Base-by-base conservation (phyloP, 2,797 vertebrate genomes). In the Linurgus olivaceus region DNA sequence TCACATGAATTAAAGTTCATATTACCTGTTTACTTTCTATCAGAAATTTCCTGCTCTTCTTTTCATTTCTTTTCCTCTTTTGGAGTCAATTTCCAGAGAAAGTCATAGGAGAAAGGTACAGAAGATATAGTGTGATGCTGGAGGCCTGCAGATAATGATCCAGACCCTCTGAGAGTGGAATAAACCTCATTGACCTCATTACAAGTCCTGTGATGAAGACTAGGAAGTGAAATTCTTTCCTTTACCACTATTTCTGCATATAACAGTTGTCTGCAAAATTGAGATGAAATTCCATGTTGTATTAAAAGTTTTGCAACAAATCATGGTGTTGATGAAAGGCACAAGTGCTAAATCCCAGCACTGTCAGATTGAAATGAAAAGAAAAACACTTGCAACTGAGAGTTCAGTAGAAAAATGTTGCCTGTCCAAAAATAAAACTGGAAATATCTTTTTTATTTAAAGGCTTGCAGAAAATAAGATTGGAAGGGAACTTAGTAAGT, bases 211-310 rank as follows among this genome's bases (percentile, higher is more conserved):
- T 87, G 80, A 85, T 35, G 48, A 93, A 67, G 48, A 70, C 35
- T 79, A 82, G 74, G 92, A 92, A 95, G 61, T 89, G 59, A 93
- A 87, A 84, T 85, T 84, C 7, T 90, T 90, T 88, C 44, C 62
- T 74, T 85, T 88, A 67, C 35, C 45, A 40, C 50, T 87, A 18
- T 72, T 93, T 87, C 74, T 50, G 45, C 10, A 20, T 38, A 19
- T 37, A 14, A 82, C 20, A 33, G n/a, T 59, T 78, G 31, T 72
- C 71, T 85, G 38, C 20, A 89, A 86, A 84, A 67, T 28, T 5
- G 6, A 90, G 35, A 50, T 71, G 11, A 73, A 96, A 61, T 68
- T 88, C 80, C 35, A 10, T 54, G 31, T 51, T 68, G 20, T 74
- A 51, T 57, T 63, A 63, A 76, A 93, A 71, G 25, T 71, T 40